Conservation (phyloP, 2,888 invertebrate species). For the Spialia ferax region DNA sequence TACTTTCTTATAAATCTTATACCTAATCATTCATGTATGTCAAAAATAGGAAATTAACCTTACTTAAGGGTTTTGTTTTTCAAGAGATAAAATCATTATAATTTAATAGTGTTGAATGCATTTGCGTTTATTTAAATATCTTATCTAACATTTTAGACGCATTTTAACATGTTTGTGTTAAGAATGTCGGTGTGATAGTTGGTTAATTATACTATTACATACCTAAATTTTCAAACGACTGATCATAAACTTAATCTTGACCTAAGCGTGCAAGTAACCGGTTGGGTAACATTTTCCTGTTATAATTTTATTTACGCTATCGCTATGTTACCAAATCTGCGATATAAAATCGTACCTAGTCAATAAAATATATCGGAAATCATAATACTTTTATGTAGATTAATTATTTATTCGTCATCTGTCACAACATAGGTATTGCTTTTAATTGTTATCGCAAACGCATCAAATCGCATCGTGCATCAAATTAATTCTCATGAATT, state of each 20-base stretch:
- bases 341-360: not conserved
- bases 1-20: too few species aligned
- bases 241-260: slow-evolving; percentile 19
- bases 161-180: slow-evolving; percentile 10
- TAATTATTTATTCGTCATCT: not conserved
- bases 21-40: too few species aligned
- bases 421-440: not conserved
- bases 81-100: not conserved
- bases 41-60: too few species aligned
- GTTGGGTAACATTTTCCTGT: slow-evolving; percentile 47
- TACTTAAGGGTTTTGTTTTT: too few species aligned
- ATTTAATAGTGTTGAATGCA: not conserved
- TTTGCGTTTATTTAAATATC: not conserved
- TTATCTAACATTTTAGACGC: not conserved
- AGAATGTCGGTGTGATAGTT: not conserved
- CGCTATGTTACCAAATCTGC: not conserved
- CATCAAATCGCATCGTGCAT: too few species aligned
- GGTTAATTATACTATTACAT: not conserved
- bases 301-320: slow-evolving; percentile 6
- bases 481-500: too few species aligned
- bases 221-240: slow-evolving; percentile 1
- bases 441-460: too few species aligned
- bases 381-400: too few species aligned
- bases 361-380: not conserved
- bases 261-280: slow-evolving; percentile 25